Base-by-base conservation (phyloP, 2,888 invertebrate genomes). In the Drosophila siamana region DNA sequence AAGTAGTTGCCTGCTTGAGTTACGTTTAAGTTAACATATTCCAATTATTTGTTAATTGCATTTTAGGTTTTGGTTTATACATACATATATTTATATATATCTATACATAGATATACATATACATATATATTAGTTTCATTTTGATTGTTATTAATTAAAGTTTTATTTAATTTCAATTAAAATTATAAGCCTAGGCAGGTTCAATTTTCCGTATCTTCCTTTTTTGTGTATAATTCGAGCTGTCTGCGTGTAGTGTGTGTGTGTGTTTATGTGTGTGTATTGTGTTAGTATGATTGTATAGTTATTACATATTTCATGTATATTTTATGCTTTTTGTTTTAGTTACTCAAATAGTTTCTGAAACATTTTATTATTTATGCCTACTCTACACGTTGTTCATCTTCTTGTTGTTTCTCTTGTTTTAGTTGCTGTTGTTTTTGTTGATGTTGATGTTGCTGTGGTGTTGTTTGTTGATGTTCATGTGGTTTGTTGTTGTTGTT, bases 181-280 rank as follows among this genome's bases (percentile, higher is more conserved):
- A 79, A 79, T 87, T 67, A 88, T 76, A 88, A 86, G 86, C 78
- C 86, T 86, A 88, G 68, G 77, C 83, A 71, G 64, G 51, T 38
- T 16, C 8, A 5, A 5, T 36, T 61, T 30, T 44, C 28, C 38
- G n/a, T 38, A 36, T 55, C 30, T 44, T 33, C n/a, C 1, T 33
- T 11, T 78, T 80, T 82, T 88, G 89, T 87, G 89, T 85, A 85
- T 82, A 73, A 82, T 71, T 78, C 88, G 75, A 74, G 80, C 72
- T 56, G 68, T 70, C 59, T 77, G 64, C 69, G 30, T 65, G 46
- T 71, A 51, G 72, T 74, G 69, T 78, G 63, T 63, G 73, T 78
- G 47, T 16, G 15, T 26, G 22, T 73, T 48, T 72, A 43, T 66
- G 44, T 48, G 46, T 69, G 52, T 69, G 65, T 71, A 43, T 69